A percentile compares a stretch with the other conserved stretches of the same genome.
These are phyloP conservation scores for Euwallacea similis DNA, from an alignment of 1,140 invertebrate genomes.

Conservation along the genomic window DNA sequence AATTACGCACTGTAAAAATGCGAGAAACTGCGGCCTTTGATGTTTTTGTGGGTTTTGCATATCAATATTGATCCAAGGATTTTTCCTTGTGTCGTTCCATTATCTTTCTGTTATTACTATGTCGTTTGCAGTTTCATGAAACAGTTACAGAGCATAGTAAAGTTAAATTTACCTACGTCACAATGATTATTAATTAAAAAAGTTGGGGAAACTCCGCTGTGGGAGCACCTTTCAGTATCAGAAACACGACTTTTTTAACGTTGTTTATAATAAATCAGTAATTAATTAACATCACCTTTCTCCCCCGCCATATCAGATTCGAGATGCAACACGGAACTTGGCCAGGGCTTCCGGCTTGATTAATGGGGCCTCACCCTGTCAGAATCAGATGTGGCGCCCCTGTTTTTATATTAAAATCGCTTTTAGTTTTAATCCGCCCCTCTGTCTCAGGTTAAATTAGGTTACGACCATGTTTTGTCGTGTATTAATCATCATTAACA, in stretches of 20 bases:
- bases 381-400: constrained; percentile 1
- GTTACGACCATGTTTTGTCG: neutral
- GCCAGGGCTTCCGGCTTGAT: neutral
- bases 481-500: neutral
- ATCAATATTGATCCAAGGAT: too few relatives aligned
- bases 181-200: neutral
- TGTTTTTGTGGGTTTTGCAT: too few relatives aligned
- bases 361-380: constrained; percentile 2
- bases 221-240: neutral
- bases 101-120: too few relatives aligned
- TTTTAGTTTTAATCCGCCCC: constrained; percentile 1
- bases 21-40: too few relatives aligned
- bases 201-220: neutral
- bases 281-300: constrained; percentile 6
- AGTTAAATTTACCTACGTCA: too few relatives aligned
- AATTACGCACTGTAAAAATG: too few relatives aligned
- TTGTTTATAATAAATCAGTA: constrained; percentile 1
- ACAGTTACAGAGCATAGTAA: too few relatives aligned
- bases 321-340: neutral
- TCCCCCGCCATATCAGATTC: neutral
- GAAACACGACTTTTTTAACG: constrained; percentile 1
- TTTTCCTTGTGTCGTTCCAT: too few relatives aligned
- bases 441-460: neutral
- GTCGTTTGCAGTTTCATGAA: too few relatives aligned
- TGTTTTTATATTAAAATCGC: neutral